A percentile compares a stretch with the other conserved stretches of the same genome.
Evolutionary conservation across 2,113 vertebrate genomes (phyloP).

Genomic region (Cercopithecus mona): DNA sequence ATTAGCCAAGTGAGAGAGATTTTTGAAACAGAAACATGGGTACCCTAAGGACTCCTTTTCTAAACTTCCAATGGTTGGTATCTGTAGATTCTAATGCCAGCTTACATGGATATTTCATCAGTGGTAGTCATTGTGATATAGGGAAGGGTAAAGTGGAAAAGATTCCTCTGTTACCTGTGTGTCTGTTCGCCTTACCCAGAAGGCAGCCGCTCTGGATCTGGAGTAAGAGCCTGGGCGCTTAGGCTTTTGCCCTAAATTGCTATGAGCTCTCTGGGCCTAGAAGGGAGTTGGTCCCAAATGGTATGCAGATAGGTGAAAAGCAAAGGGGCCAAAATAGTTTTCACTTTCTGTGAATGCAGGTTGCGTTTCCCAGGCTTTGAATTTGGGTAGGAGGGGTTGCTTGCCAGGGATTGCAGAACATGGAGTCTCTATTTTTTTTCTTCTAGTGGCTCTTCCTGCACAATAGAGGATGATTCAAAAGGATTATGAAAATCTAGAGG

Average conservation of each 20-base stretch:
- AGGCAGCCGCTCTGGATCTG: background rate
- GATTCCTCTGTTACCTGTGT: background rate
- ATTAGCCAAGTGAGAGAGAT: background rate
- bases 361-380: constrained; percentile 5
- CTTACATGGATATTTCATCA: background rate
- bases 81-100: background rate
- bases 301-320: background rate
- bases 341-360: background rate
- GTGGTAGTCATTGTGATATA: background rate
- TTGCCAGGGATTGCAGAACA: background rate
- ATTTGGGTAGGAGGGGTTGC: background rate
- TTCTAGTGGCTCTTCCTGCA: constrained; percentile 24
- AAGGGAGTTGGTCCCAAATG: background rate
- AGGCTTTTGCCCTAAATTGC: background rate
- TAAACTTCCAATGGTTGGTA: background rate
- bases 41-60: background rate
- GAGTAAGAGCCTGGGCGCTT: background rate
- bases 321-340: background rate
- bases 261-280: background rate
- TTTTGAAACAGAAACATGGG: background rate
- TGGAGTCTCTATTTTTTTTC: background rate
- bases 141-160: background rate
- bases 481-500: background rate
- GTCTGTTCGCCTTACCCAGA: background rate
- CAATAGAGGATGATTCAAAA: background rate